A percentile compares a stretch with the other conserved stretches of the same genome.
Conservation (phyloP, 2,113 vertebrate species). For the Rhinopomastus cyanomelas region DNA sequence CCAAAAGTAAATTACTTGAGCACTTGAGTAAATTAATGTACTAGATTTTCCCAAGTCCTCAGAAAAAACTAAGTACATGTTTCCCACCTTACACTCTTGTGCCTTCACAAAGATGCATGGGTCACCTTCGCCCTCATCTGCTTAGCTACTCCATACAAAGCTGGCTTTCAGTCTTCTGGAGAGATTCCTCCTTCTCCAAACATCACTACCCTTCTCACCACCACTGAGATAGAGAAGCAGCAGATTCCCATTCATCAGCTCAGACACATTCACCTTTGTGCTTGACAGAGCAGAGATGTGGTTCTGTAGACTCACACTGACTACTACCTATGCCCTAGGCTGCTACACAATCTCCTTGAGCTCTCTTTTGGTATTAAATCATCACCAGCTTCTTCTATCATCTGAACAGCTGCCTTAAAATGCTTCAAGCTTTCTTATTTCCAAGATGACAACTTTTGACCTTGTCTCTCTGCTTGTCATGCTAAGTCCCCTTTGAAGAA, state of each 20-base stretch:
- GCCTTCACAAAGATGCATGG: background rate
- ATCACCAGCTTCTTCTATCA: background rate
- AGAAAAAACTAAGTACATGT: background rate
- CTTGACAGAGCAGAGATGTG: background rate
- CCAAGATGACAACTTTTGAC: background rate
- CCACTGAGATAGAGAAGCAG: background rate
- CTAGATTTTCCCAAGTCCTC: background rate
- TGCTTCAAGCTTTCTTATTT: background rate
- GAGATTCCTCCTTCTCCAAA: background rate
- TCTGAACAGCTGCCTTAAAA: background rate
- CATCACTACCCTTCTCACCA: background rate
- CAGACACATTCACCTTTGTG: background rate
- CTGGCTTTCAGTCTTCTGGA: background rate
- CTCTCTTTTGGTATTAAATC: background rate
- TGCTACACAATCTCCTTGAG: background rate
- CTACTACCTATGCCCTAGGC: background rate
- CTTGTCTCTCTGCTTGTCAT: background rate
- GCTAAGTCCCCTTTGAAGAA: background rate
- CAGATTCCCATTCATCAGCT: background rate
- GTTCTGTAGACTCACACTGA: rapidly evolving
- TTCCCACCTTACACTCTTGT: background rate
- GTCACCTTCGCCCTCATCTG: background rate
- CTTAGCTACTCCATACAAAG: background rate
- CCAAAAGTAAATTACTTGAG: background rate
- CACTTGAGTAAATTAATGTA: background rate